Evolutionary conservation across 2,888 invertebrate species (phyloP), one percentile per base, ranked within the genome.

Genomic region (Nemapogon koenigi): DNA sequence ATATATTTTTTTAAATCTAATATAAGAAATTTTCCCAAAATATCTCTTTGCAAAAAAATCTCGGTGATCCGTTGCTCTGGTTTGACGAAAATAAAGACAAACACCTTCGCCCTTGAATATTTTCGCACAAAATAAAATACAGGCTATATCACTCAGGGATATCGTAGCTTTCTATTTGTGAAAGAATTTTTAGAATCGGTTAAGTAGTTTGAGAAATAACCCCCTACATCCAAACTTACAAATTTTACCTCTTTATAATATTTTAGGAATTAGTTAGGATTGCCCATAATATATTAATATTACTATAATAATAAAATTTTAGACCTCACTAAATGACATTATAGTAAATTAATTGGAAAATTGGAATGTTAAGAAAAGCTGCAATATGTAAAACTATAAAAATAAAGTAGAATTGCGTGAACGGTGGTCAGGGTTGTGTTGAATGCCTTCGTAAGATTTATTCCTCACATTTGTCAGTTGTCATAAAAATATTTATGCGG

Each of bases 391-490:
- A 22, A 22, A 22, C 4, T 22, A 22, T 22, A 22, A 22, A 22
- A 22, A 22, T 22, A n/a, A 11, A 26, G 2, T 3, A 4, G 3
- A 13, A 6, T 53, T 51, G 52, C 57, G 59, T 63, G 61, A 56
- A 52, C 33, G 14, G 44, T 48, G 55, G 48, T 47, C 39, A 48
- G 57, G 54, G 58, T 48, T 41, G 37, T 13, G 33, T 25, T 42
- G 36, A 39, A 40, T 36, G 36, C 37, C 51, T 50, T 53, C 52
- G 57, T 63, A 55, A 65, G 69, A 72, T 71, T 62, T 62, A 71
- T 65, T 52, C 45, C 46, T 43, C 49, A 53, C 62, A 72, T 72
- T 72, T 65, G 66, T 72, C 65, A 67, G 55, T 47, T 19, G 35
- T 35, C 41, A 40, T 41, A 38, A 43, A 44, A 30, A 41, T 39